Evolutionary conservation across 2,888 invertebrate genomes (phyloP), one percentile per base, ranked within the genome.

Genomic region (Cantharis flavilabris): DNA sequence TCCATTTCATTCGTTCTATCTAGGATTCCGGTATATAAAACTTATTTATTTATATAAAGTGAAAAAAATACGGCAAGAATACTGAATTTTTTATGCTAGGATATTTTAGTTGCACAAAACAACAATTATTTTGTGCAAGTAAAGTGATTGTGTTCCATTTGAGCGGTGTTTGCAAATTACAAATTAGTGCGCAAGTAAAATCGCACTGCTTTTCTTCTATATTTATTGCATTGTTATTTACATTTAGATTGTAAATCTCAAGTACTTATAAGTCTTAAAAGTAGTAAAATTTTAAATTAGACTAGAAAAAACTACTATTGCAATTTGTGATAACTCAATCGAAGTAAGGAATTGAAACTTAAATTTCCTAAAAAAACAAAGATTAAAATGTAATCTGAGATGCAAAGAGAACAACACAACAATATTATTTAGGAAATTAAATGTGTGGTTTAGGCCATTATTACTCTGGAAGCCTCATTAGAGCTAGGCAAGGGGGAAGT

Each of bases 191-290:
- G 26, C 2, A n/a, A 67, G 20, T n/a, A 49, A 49, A 49, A n/a
- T 49, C 49, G 49, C 49, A 49, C 49, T n/a, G n/a, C 65, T n/a
- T 10, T 20, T 67, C 13, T 67, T 67, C 64, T 64, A 49, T 26
- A 67, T 20, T 67, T 67, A 62, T 71, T 67, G 33, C 26, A 71
- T 18, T 62, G 18, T 72, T 72, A 76, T 64, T 72, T 18, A 67
- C 65, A 76, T 70, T 72, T 76, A 76, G 73, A 76, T 73, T 70
- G 73, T 73, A 73, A 76, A 73, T 70, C 76, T 76, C 64, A 76
- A 76, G 72, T 76, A 73, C 65, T 9, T n/a, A 13, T n/a, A 49
- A 49, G 49, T 49, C 49, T 49, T 49, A 49, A n/a, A 49, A 49
- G 49, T 49, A 49, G 49, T 49, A 49, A 49, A 49, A 49, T 49